Base-by-base conservation (phyloP, 2,113 vertebrate species). In the Campylomormyrus tamandua region DNA sequence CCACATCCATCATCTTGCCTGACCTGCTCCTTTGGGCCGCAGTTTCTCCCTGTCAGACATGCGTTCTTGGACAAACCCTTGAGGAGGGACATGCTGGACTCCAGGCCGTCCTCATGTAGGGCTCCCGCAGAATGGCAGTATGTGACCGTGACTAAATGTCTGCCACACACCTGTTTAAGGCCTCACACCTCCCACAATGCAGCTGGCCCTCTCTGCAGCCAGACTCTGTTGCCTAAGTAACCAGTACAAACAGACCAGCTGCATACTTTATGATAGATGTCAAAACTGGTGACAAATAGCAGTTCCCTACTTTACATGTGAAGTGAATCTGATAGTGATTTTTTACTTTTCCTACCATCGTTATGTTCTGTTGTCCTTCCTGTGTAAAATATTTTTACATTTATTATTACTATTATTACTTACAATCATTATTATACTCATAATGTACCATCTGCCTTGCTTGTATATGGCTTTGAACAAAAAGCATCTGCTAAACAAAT, bases 141-240 rank as follows among this genome's bases (percentile, higher is more conserved):
- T 85, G 42, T 49, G 83, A 49, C 83, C 45, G 46, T 50, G 48
- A 50, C 13, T 80, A 80, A 42, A 80, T 80, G 74, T 80, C 74
- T 80, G 74, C 74, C 74, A 80, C 31, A 80, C 74, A 42, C 58
- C 83, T 87, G 83, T 56, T 90, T 46, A 87, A 27, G 66, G 58
- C 53, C 83, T 87, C 84, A 70, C 46, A 86, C 89, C 80, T 89
- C 89, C 89, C 56, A 87, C 89, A 87, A 86, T 70, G 83, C 89
- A 90, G 83, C 58, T 70, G 83, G 83, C 31, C 39, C 84, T 87
- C 58, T 39, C 56, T 56, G 74, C 17, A 56, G 52, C 45, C 46
- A 90, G 48, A 62, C 56, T 87, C 27, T 19, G 27, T 87, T 90
- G 58, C 89, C 89, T 62, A 31, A 85, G 89, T 87, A 87, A 87